A percentile compares a stretch with the other conserved stretches of the same genome.
phyloP scores from a whole-genome alignment of 2,888 invertebrate genomes.

The Andrena praecox region DNA sequence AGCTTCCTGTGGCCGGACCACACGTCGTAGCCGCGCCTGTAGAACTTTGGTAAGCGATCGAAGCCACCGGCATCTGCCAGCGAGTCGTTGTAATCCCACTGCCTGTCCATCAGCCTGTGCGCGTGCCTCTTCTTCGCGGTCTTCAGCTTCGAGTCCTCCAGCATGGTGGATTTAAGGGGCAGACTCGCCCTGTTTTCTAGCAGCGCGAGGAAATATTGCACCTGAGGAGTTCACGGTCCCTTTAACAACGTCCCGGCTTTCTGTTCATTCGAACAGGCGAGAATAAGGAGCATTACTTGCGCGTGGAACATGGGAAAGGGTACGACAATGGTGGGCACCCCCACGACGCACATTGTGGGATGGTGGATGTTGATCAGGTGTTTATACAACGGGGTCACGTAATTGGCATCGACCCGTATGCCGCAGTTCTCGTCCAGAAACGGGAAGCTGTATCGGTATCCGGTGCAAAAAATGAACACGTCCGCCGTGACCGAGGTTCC shows the following conservation, averaged over 20 bases:
- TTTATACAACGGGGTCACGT: slow-evolving; percentile 90
- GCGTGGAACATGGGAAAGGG: slow-evolving; percentile 90
- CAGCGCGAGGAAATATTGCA: slow-evolving; percentile 88
- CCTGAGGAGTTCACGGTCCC: slow-evolving; percentile 82
- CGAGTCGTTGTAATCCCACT: slow-evolving; percentile 85
- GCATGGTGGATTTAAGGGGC: slow-evolving; percentile 89
- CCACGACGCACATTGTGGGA: slow-evolving; percentile 92
- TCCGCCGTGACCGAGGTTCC: slow-evolving; percentile 88
- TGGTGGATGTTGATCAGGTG: slow-evolving; percentile 91
- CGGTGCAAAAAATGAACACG: slow-evolving; percentile 90
- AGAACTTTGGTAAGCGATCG: slow-evolving; percentile 81
- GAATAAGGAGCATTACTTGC: slow-evolving; percentile 86
- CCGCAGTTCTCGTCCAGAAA: slow-evolving; percentile 89
- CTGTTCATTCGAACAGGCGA: neutral
- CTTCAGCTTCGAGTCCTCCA: slow-evolving; percentile 86
- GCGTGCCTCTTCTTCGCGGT: slow-evolving; percentile 82
- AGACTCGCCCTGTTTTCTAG: slow-evolving; percentile 87
- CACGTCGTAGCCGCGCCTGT: slow-evolving; percentile 70
- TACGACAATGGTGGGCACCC: slow-evolving; percentile 89
- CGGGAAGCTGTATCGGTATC: slow-evolving; percentile 90
- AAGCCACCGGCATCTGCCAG: slow-evolving; percentile 83
- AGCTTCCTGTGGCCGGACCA: slow-evolving; percentile 63
- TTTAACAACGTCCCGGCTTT: neutral
- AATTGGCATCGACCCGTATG: slow-evolving; percentile 88
- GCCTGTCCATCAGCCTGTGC: slow-evolving; percentile 82